These are phyloP conservation scores for Zaprionus kolodkinae DNA, from an alignment of 1,140 invertebrate species.

Conservation along the genomic window DNA sequence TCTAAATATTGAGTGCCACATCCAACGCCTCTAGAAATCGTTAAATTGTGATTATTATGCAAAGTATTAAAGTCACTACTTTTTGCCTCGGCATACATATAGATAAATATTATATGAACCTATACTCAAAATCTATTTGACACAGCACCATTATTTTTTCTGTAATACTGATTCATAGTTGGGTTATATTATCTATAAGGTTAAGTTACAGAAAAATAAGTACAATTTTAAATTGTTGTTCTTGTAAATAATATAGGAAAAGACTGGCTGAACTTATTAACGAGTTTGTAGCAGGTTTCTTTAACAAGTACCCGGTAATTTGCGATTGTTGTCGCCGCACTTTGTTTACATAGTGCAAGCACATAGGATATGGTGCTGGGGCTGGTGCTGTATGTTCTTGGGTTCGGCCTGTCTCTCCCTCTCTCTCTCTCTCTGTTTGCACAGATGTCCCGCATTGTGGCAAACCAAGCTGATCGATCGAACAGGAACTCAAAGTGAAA, in stretches of 20 bases:
- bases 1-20: too few relatives aligned
- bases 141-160: too few relatives aligned
- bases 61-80: too few relatives aligned
- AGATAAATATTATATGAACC: too few relatives aligned
- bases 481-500: background rate
- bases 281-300: background rate
- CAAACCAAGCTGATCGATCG: conserved; percentile 8
- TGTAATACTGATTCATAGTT: too few relatives aligned
- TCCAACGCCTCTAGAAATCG: too few relatives aligned
- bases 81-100: too few relatives aligned
- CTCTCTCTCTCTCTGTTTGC: background rate
- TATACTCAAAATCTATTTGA: too few relatives aligned
- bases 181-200: too few relatives aligned
- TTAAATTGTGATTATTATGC: too few relatives aligned
- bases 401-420: background rate
- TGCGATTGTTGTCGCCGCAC: background rate
- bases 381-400: background rate
- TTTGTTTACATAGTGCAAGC: background rate
- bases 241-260: background rate
- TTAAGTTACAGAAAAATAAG: too few relatives aligned
- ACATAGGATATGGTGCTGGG: background rate
- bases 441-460: conserved; percentile 9
- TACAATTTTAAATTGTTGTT: background rate
- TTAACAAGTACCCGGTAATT: background rate
- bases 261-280: background rate